These are phyloP conservation scores for Cuculus canorus DNA, from an alignment of 2,797 vertebrate species.

Conservation along the genomic window DNA sequence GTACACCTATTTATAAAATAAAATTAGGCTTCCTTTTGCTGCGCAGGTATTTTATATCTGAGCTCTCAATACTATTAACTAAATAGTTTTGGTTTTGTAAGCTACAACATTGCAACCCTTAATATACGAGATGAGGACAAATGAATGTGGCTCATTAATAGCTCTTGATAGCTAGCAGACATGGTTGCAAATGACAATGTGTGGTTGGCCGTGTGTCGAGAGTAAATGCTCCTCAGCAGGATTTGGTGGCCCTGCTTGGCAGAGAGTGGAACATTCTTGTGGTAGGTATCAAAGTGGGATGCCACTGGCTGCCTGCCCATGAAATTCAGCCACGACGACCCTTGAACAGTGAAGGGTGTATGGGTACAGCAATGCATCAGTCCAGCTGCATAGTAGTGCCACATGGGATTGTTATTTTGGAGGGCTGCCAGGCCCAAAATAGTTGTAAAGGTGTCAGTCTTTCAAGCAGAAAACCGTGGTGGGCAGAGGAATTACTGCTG, in stretches of 20 bases:
- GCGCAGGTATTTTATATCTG: background rate
- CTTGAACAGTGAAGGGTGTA: background rate
- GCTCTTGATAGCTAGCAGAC: background rate
- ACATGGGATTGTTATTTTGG: background rate
- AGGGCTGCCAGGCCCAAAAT: background rate
- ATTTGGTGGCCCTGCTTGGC: background rate
- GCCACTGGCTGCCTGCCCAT: background rate
- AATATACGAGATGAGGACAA: background rate
- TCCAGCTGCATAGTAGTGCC: background rate
- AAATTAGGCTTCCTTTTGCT: background rate
- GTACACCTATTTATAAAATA: background rate
- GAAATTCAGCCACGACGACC: background rate
- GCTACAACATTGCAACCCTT: background rate
- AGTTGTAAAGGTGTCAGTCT: background rate
- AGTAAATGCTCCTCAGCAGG: background rate
- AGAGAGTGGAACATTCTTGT: background rate
- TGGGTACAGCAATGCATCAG: background rate
- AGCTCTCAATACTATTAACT: background rate
- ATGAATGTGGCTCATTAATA: background rate
- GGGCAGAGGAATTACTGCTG: background rate
- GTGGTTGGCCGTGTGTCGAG: background rate
- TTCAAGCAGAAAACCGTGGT: background rate
- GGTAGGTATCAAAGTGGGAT: background rate
- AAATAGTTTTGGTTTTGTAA: background rate
- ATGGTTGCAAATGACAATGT: background rate